Base-by-base conservation (phyloP, 2,888 invertebrate species). In the Nycteola revayana region DNA sequence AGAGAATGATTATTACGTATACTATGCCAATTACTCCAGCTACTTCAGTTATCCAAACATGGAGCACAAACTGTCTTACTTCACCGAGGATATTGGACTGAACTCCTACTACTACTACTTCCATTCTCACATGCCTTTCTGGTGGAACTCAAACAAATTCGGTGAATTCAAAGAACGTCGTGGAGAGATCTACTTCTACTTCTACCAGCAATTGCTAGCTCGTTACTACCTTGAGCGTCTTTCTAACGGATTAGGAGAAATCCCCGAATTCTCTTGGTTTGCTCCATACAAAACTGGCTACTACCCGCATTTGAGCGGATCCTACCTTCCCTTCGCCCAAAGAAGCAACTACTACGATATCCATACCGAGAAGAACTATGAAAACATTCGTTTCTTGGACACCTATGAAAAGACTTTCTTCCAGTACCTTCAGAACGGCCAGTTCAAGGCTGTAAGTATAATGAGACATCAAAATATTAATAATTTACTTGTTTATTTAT, bases 151-250 rank as follows among this genome's bases (percentile, higher is more conserved):
- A 32, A 77, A 90, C 10, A 78, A 90, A 31, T 87, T 84, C 37
- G 78, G 77, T 45, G 32, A 78, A 22, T 46, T 69, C 59, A 91
- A 90, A 57, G 89, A 91, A 45, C 89, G 90, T 60, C 91, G 92
- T 43, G 94, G 93, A 40, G 92, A 93, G 73, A 69, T 89, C 21
- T 93, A 91, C 85, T 91, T 91, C 69, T 92, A 89, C 81, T 84
- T 89, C 65, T 92, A 93, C 65, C 92, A 93, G 60, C 93, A 94
- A 69, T 60, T 94, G 7, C 64, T 93, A 56, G 91, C 93, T 40
- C 92, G 93, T 61, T 94, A 93, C 86, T 91, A 92, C 60, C 72
- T 93, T 61, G 94, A 94, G 63, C 92, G 94, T 73, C 75, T 93
- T 33, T 89, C 92, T 18, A 91, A 93, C 50, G 91, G 90, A 9